Conservation (phyloP, 2,113 vertebrate species). For the Microcebus jonahi region DNA sequence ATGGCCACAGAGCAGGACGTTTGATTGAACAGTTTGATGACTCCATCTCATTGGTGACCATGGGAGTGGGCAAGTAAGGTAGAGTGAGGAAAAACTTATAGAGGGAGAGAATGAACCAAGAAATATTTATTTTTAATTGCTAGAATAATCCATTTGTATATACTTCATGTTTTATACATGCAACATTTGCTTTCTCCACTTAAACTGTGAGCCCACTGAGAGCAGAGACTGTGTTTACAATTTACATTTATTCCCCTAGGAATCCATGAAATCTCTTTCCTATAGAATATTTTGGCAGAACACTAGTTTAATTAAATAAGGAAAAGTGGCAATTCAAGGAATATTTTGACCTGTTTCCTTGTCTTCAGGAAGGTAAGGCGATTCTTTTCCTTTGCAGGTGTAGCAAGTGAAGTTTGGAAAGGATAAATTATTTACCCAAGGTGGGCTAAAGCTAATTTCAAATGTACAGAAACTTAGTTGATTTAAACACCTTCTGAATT, state of each 20-base stretch:
- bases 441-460: not conserved
- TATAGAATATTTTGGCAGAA: not conserved
- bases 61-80: not conserved
- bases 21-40: not conserved
- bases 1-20: not conserved
- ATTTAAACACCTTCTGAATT: not conserved
- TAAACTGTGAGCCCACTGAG: not conserved
- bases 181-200: not conserved
- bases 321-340: not conserved
- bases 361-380: not conserved
- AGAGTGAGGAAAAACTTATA: not conserved
- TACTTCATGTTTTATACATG: not conserved
- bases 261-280: not conserved
- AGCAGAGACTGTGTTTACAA: not conserved
- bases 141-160: not conserved
- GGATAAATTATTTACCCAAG: not conserved
- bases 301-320: conserved; percentile 6
- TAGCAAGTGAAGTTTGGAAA: not conserved
- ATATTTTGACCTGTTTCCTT: not conserved
- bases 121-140: conserved; percentile 32
- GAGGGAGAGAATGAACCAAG: not conserved
- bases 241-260: not conserved
- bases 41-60: not conserved
- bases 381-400: not conserved
- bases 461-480: not conserved